phyloP scores from a whole-genome alignment of 2,113 vertebrate genomes.

The Python bivittatus region DNA sequence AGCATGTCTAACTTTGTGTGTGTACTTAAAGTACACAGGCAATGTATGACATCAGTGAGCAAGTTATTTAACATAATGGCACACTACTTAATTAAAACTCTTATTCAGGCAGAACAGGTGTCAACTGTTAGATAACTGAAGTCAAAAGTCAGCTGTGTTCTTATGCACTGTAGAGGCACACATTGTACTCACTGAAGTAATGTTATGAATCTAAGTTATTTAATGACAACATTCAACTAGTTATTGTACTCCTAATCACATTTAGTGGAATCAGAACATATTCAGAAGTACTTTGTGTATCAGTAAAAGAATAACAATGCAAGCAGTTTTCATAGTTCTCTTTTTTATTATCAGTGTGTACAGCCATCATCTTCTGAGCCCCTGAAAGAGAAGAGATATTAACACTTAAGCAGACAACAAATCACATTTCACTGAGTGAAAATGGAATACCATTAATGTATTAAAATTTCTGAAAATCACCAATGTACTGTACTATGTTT shows the following conservation, averaged over 20 bases:
- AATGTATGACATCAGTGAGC: neutral
- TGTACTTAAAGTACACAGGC: neutral
- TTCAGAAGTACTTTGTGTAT: neutral
- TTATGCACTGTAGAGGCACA: neutral
- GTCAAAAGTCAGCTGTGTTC: neutral
- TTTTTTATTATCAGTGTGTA: constrained; percentile 19
- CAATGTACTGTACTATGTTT: neutral
- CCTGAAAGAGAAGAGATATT: constrained; percentile 4
- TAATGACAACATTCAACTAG: neutral
- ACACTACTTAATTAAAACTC: neutral
- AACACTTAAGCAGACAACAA: neutral
- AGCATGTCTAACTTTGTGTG: neutral
- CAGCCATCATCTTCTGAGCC: neutral
- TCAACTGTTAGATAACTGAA: neutral
- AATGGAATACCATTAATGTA: neutral
- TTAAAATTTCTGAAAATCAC: neutral
- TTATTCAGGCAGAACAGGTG: neutral
- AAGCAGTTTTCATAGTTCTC: neutral
- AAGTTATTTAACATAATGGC: neutral
- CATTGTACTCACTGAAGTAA: neutral
- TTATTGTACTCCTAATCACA: neutral
- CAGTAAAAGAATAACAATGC: neutral
- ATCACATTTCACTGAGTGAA: neutral
- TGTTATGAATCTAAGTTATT: neutral
- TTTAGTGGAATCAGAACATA: neutral